These are phyloP conservation scores for Dreissena rostriformis DNA, from an alignment of 1,140 invertebrate species.

Conservation along the genomic window DNA sequence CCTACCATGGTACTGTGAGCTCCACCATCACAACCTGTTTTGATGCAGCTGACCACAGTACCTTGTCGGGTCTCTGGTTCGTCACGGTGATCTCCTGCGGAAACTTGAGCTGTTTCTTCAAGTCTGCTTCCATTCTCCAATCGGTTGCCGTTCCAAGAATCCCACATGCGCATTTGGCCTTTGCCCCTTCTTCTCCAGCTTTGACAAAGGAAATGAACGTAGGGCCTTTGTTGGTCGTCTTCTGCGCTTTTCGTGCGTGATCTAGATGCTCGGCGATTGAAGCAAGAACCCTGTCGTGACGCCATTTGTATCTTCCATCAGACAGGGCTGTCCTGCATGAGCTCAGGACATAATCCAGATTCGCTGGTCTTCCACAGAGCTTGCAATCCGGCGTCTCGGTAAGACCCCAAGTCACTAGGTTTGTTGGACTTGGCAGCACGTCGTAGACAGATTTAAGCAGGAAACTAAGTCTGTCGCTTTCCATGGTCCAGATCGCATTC, in stretches of 20 bases:
- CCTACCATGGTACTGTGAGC: slow-evolving; percentile 47
- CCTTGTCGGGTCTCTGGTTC: slow-evolving; percentile 50
- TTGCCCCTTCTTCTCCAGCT: slow-evolving; percentile 7
- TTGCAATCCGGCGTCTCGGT: slow-evolving; percentile 16
- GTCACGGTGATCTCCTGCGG: slow-evolving; percentile 33
- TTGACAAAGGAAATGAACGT: slow-evolving; percentile 23
- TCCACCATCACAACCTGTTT: slow-evolving; percentile 47
- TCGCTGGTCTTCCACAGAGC: slow-evolving; percentile 27
- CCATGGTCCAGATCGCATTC: slow-evolving; percentile 12
- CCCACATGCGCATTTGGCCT: not conserved
- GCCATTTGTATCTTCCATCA: slow-evolving; percentile 24
- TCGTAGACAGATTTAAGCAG: slow-evolving; percentile 24
- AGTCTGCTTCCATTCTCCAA: slow-evolving; percentile 44
- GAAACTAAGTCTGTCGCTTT: slow-evolving; percentile 11
- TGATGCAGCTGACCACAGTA: slow-evolving; percentile 30
- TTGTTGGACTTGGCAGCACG: slow-evolving; percentile 17
- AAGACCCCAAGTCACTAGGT: slow-evolving; percentile 1
- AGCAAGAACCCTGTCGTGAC: slow-evolving; percentile 24
- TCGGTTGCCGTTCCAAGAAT: slow-evolving; percentile 1
- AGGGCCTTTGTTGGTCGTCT: not conserved
- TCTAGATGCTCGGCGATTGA: slow-evolving; percentile 8
- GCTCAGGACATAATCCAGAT: slow-evolving; percentile 17
- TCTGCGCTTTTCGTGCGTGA: slow-evolving; percentile 4
- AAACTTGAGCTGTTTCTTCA: slow-evolving; percentile 15
- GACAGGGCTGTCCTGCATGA: slow-evolving; percentile 16